Percentiles rank a stretch among this genome's conserved stretches.
Evolutionary conservation across 64 coral and sea anemone genomes (phyloP).

Genomic region (Astreopora myriophthalma): DNA sequence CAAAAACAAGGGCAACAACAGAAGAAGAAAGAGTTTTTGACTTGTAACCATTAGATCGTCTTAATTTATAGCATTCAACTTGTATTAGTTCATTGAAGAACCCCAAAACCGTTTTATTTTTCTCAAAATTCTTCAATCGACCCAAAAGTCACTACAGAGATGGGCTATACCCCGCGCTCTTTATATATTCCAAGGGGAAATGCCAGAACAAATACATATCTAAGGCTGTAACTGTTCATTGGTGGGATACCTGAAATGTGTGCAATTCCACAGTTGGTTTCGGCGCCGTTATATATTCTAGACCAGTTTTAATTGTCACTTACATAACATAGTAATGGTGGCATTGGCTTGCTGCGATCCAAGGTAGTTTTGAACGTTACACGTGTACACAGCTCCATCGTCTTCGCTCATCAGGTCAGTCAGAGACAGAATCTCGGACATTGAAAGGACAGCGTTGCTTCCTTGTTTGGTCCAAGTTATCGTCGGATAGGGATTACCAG

Average conservation of each 20-base stretch:
- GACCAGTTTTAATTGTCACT: not conserved
- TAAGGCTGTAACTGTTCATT: too few species aligned
- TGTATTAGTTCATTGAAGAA: too few species aligned
- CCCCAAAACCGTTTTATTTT: too few species aligned
- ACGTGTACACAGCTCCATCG: slow-evolving; percentile 19
- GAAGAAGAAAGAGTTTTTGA: too few species aligned
- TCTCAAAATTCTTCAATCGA: not conserved
- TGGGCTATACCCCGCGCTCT: not conserved
- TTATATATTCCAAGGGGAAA: too few species aligned
- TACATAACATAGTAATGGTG: not conserved
- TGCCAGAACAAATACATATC: too few species aligned
- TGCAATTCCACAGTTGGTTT: too few species aligned
- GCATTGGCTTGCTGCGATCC: not conserved
- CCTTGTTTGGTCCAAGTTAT: slow-evolving; percentile 27
- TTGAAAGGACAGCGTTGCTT: not conserved
- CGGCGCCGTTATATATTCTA: too few species aligned
- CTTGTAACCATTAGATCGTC: too few species aligned
- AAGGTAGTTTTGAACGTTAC: not conserved
- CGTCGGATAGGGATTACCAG: slow-evolving; percentile 11
- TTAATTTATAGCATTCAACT: too few species aligned
- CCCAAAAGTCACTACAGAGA: not conserved
- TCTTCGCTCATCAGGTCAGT: not conserved
- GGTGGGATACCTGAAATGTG: too few species aligned
- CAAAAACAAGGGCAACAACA: too few species aligned
- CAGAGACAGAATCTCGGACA: not conserved